Evolutionary conservation across 2,797 vertebrate genomes (phyloP).

Genomic region (Acanthurus tractus): DNA sequence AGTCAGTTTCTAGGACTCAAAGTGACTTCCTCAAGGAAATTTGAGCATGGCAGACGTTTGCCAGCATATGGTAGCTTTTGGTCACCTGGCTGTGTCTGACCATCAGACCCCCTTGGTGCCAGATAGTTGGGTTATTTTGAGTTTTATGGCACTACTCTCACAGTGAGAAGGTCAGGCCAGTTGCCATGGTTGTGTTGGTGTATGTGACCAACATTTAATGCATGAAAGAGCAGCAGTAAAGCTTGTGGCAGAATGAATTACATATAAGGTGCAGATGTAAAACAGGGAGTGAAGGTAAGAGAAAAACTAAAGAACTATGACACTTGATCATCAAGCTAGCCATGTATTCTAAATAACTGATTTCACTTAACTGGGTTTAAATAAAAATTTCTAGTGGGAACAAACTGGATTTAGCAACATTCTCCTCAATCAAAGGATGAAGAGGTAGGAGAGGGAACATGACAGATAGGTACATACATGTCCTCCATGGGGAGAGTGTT

Average conservation of each 20-base stretch:
- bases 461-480: constrained; percentile 79
- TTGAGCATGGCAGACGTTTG: constrained; percentile 3
- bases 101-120: constrained; percentile 11
- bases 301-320: constrained; percentile 18
- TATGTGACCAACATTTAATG: neutral
- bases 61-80: constrained; percentile 23
- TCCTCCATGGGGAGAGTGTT: constrained; percentile 74
- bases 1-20: neutral
- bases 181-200: constrained; percentile 14
- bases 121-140: constrained; percentile 32
- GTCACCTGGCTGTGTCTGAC: constrained; percentile 14
- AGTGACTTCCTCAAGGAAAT: neutral
- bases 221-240: neutral
- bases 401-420: constrained; percentile 11
- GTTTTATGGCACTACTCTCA: constrained; percentile 33
- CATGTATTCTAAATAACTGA: constrained; percentile 1
- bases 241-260: neutral
- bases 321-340: neutral
- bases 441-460: constrained; percentile 25
- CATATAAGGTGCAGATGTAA: neutral
- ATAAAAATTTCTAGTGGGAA: neutral
- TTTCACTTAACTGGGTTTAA: constrained; percentile 8
- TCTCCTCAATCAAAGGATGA: constrained; percentile 10
- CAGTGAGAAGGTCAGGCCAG: constrained; percentile 10
- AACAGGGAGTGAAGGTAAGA: neutral